phyloP scores from a whole-genome alignment of 2,113 vertebrate genomes.

The Equus quagga region DNA sequence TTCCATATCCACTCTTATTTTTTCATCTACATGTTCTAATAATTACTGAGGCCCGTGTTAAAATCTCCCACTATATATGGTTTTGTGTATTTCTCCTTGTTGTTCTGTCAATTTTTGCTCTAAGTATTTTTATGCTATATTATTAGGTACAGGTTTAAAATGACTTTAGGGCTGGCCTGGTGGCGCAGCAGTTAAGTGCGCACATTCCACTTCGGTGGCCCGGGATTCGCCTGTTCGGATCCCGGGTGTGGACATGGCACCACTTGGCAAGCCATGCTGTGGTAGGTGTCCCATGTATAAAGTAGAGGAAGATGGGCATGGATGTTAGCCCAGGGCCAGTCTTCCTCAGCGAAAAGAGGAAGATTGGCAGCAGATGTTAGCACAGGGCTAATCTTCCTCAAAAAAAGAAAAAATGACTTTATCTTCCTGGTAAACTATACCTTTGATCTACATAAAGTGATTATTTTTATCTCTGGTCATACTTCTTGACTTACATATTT shows the following conservation, averaged over 20 bases:
- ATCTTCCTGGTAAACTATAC: not conserved
- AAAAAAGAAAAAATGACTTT: not conserved
- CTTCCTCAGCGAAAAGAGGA: too few species aligned
- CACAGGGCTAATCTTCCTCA: too few species aligned
- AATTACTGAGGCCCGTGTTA: not conserved
- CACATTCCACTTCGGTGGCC: too few species aligned
- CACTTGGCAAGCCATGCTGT: too few species aligned
- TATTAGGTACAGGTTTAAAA: not conserved
- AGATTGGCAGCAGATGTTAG: too few species aligned
- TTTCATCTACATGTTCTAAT: not conserved
- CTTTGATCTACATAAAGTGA: not conserved
- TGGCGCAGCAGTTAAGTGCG: too few species aligned
- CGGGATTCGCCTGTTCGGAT: too few species aligned
- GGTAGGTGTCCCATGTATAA: too few species aligned
- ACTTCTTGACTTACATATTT: not conserved
- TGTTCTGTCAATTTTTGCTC: slow-evolving; percentile 7
- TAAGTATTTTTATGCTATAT: not conserved
- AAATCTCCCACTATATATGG: not conserved
- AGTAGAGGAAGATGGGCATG: too few species aligned
- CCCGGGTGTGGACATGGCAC: too few species aligned
- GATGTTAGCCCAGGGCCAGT: too few species aligned
- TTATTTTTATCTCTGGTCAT: not conserved
- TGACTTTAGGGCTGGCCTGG: not conserved
- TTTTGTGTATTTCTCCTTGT: not conserved
- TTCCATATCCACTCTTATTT: not conserved